Percentiles rank a stretch among this genome's conserved stretches.
These are phyloP conservation scores for Calidris pugnax DNA, from an alignment of 2,113 vertebrate species.

Conservation along the genomic window DNA sequence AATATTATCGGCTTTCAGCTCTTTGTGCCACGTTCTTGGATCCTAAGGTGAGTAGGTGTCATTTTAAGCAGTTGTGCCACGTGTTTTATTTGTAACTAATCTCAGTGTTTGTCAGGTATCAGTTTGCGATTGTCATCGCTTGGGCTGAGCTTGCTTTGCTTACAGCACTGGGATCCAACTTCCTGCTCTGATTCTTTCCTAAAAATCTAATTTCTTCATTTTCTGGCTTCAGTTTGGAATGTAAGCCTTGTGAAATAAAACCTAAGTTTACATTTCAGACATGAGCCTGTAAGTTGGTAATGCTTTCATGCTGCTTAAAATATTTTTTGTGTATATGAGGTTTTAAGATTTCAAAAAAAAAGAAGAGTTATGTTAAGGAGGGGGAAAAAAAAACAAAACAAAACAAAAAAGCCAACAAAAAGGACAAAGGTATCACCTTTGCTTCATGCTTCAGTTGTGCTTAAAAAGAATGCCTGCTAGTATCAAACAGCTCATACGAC, in stretches of 20 bases:
- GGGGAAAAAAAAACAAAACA: not conserved
- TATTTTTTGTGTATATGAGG: not conserved
- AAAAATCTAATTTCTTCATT: not conserved
- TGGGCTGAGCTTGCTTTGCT: not conserved
- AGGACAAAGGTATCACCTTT: not conserved
- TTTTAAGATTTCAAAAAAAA: not conserved
- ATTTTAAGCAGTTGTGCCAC: not conserved
- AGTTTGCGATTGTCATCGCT: not conserved
- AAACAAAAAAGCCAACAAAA: not conserved
- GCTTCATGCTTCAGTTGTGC: not conserved
- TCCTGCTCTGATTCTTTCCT: not conserved
- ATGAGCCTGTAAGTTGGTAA: not conserved
- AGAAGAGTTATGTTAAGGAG: not conserved
- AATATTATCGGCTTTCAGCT: not conserved
- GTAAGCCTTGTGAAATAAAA: slow-evolving; percentile 14
- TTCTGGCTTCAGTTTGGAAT: not conserved
- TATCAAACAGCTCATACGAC: not conserved
- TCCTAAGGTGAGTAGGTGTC: not conserved
- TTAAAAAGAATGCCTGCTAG: not conserved
- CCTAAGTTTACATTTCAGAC: not conserved
- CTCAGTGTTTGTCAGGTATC: not conserved
- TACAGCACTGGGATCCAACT: not conserved
- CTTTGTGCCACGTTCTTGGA: not conserved
- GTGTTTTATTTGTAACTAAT: not conserved
- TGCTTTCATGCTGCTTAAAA: not conserved